phyloP scores from a whole-genome alignment of 2,888 invertebrate species.

The Cistogaster globosa region DNA sequence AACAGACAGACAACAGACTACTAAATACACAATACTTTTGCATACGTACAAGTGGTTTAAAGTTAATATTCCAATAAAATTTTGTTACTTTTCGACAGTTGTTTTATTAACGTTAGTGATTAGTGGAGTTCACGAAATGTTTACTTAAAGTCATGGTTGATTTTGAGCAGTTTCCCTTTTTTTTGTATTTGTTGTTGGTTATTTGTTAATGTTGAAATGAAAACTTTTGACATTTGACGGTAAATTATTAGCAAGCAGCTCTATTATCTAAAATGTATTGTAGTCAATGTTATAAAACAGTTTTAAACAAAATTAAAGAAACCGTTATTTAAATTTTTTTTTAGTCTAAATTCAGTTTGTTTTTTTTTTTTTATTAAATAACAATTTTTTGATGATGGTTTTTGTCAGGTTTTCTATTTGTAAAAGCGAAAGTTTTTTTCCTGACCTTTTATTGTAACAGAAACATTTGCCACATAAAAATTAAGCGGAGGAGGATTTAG shows the following conservation, averaged over 20 bases:
- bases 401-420: slow-evolving; percentile 32
- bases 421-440: slow-evolving; percentile 44
- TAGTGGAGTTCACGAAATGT: slow-evolving; percentile 53
- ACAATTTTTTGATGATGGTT: not conserved
- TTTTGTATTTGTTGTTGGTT: not conserved
- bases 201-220: slow-evolving; percentile 21
- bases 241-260: slow-evolving; percentile 66
- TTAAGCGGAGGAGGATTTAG: not conserved
- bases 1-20: slow-evolving; percentile 30
- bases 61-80: not conserved
- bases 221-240: slow-evolving; percentile 71
- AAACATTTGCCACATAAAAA: slow-evolving; percentile 4
- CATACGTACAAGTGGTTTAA: slow-evolving; percentile 2
- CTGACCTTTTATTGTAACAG: slow-evolving; percentile 21
- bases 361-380: not conserved
- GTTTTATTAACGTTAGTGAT: slow-evolving; percentile 18
- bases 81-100: slow-evolving; percentile 34
- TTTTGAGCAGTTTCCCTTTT: slow-evolving; percentile 18
- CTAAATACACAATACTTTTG: slow-evolving; percentile 29
- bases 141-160: slow-evolving; percentile 58
- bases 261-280: slow-evolving; percentile 18
- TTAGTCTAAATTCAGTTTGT: slow-evolving; percentile 9
- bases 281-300: not conserved
- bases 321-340: not conserved
- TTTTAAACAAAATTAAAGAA: not conserved